Base-by-base conservation (phyloP, 2,888 invertebrate species). In the Chelonus formosanus region DNA sequence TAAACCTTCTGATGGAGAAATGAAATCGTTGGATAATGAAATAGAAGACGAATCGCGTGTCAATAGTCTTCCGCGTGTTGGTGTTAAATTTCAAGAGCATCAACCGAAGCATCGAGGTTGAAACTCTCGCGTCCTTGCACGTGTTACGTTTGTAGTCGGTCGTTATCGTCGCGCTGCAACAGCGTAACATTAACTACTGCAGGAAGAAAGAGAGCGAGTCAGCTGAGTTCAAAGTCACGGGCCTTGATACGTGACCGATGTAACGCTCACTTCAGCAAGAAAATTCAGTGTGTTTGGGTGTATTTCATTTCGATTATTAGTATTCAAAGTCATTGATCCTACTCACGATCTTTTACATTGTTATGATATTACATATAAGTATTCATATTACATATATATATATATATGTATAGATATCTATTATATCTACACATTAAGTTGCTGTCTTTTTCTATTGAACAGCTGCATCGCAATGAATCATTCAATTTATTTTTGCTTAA, bases 171-270 rank as follows among this genome's bases (percentile, higher is more conserved):
- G 45, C 48, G 57, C 45, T 43, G 57, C 67, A 45, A 32, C 40
- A 56, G 53, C 59, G 48, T 52, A 67, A 65, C 62, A 54, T 63
- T 52, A 63, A 54, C 34, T 32, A 52, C 57, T 20, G 52, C 32
- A 36, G 40, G 48, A 48, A 60, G 55, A 60, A 48, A 61, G 52
- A 64, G 53, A 53, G 44, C 52, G 44, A 64, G 65, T 65, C 67
- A 65, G 53, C 36, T 36, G 67, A 73, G 74, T 77, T 77, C 73
- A 77, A 76, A 77, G 76, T 76, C 76, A 76, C 70, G 74, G 73
- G 71, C 73, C 68, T 69, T 69, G 58, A 45, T 50, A 61, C 67
- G 69, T 69, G 67, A 68, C 70, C 67, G 57, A 65, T 65, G 67
- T 65, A 67, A 59, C 65, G 60, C 62, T 44, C 31, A 53, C 32